phyloP scores from a whole-genome alignment of 2,113 vertebrate genomes.

The Cathartes aura region DNA sequence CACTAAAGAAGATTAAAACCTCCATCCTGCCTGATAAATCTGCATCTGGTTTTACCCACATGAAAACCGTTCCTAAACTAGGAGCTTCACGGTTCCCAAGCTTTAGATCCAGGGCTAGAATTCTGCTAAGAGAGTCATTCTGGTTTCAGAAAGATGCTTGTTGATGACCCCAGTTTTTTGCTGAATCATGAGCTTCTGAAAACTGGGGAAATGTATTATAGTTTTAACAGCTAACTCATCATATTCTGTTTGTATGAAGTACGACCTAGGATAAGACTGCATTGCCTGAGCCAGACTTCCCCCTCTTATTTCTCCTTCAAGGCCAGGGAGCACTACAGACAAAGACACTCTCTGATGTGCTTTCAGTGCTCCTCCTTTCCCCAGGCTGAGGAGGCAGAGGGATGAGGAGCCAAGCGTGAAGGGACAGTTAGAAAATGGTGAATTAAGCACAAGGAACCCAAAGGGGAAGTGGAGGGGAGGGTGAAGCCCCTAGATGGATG shows the following conservation, averaged over 20 bases:
- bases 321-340: background rate
- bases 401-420: background rate
- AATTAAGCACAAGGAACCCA: background rate
- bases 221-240: background rate
- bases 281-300: background rate
- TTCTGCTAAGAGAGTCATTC: background rate
- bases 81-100: background rate
- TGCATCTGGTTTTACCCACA: background rate
- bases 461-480: accelerated
- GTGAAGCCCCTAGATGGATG: background rate
- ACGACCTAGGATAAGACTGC: background rate
- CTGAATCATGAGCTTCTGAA: background rate
- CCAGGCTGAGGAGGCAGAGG: background rate
- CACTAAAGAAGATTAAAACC: background rate
- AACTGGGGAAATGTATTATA: background rate
- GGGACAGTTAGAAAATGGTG: background rate
- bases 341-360: background rate
- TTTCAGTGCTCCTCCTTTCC: background rate
- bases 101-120: background rate
- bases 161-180: background rate
- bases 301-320: background rate
- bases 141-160: background rate
- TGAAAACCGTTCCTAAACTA: background rate
- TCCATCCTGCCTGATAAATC: background rate
- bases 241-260: background rate